These are phyloP conservation scores for Agrochola macilenta DNA, from an alignment of 2,888 invertebrate species.

Conservation along the genomic window DNA sequence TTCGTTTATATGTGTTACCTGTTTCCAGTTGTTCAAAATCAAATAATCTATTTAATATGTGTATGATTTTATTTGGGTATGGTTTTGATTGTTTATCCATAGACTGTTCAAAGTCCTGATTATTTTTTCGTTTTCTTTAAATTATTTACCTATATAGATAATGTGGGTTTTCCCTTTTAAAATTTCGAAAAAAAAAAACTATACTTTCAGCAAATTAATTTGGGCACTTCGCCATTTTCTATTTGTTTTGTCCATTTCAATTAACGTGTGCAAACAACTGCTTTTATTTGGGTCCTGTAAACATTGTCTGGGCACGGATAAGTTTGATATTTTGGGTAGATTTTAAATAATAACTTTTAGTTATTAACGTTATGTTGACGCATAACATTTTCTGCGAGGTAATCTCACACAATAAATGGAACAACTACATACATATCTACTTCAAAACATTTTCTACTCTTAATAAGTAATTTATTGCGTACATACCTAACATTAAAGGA, in stretches of 20 bases:
- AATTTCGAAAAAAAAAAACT: background rate
- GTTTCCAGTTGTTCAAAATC: background rate
- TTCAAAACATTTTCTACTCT: background rate
- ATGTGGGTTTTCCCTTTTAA: no score
- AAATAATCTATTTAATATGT: background rate
- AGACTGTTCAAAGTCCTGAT: background rate
- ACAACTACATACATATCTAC: background rate
- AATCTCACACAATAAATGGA: no score
- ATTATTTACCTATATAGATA: accelerated
- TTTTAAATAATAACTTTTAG: background rate
- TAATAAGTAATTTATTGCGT: slow-evolving; percentile 8
- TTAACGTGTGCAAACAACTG: slow-evolving; percentile 22
- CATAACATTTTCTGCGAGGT: background rate
- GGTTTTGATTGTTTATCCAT: background rate
- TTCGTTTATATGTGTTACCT: background rate
- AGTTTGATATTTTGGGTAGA: background rate
- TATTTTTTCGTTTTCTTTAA: no score
- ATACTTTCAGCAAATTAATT: background rate
- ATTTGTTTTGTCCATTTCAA: slow-evolving; percentile 28
- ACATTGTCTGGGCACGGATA: slow-evolving; percentile 7
- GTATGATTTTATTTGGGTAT: background rate
- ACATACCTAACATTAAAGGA: slow-evolving; percentile 36
- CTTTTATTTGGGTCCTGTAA: slow-evolving; percentile 15
- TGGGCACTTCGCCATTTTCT: slow-evolving; percentile 1
- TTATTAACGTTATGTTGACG: no score